Percentiles rank a stretch among this genome's conserved stretches.
Evolutionary conservation across 2,888 invertebrate species (phyloP).

Genomic region (Drosophila barbarae): DNA sequence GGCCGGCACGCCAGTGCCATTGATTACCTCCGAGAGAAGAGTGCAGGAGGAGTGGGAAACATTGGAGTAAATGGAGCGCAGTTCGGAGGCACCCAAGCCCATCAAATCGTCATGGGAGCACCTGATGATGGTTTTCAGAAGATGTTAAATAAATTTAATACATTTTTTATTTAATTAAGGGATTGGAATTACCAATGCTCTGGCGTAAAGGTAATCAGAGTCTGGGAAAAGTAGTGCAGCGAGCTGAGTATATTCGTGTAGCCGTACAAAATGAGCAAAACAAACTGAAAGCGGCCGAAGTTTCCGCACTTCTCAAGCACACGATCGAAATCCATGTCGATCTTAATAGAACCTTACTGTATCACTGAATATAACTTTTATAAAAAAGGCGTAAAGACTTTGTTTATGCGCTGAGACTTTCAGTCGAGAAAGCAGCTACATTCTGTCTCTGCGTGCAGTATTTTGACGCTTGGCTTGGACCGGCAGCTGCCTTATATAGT

Average conservation of each 20-base stretch:
- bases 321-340: constrained; percentile 79
- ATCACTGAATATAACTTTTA: not conserved
- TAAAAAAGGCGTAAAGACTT: not conserved
- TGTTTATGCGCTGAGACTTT: constrained; percentile 11
- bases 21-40: constrained; percentile 49
- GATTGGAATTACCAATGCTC: constrained; percentile 75
- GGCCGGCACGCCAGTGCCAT: constrained; percentile 48
- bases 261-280: constrained; percentile 80
- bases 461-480: constrained; percentile 41
- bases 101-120: constrained; percentile 38
- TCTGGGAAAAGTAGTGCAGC: constrained; percentile 82
- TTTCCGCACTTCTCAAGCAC: constrained; percentile 81
- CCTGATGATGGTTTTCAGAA: constrained; percentile 8
- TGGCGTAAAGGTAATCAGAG: constrained; percentile 81
- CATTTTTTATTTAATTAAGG: not conserved
- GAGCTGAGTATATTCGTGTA: constrained; percentile 81
- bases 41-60: constrained; percentile 70
- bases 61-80: constrained; percentile 61
- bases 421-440: constrained; percentile 48
- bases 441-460: constrained; percentile 31
- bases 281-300: constrained; percentile 81
- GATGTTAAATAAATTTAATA: not conserved
- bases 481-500: constrained; percentile 60
- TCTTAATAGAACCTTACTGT: not conserved
- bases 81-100: constrained; percentile 54